A percentile compares a stretch with the other conserved stretches of the same genome.
These are phyloP conservation scores for Eunapius fragilis DNA, from an alignment of 37 sponge, comb jelly and placozoan genomes.

Conservation along the genomic window DNA sequence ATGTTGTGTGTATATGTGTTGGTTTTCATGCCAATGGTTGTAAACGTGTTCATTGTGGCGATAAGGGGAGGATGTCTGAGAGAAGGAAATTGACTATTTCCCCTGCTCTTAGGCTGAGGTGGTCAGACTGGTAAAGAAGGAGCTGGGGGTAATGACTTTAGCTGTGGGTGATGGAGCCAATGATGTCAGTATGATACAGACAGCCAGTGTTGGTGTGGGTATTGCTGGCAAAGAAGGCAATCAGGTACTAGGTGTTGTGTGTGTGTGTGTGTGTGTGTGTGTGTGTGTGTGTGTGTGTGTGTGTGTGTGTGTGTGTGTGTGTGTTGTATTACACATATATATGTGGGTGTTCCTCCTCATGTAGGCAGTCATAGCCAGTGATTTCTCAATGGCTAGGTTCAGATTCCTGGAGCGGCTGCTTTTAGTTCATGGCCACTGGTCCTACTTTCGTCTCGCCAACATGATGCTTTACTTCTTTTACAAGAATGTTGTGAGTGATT, in stretches of 20 bases:
- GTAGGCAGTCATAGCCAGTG: conserved; percentile 84
- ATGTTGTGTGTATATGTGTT: no score
- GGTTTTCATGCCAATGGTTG: no score
- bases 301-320: conserved; percentile 1
- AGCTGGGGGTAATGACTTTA: conserved; percentile 57
- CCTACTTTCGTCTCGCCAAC: conserved; percentile 67
- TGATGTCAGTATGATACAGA: conserved; percentile 95
- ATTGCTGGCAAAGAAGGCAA: conserved; percentile 79
- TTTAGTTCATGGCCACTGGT: conserved; percentile 92
- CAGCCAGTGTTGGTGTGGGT: conserved; percentile 86
- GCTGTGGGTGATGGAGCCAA: conserved; percentile 94
- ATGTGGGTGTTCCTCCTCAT: background rate
- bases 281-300: background rate
- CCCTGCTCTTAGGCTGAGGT: conserved; percentile 48
- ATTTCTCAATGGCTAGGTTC: conserved; percentile 85
- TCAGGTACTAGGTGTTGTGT: conserved; percentile 25
- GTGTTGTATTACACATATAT: background rate
- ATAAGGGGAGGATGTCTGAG: no score
- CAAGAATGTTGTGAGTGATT: conserved; percentile 76
- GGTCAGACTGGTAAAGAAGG: conserved; percentile 65
- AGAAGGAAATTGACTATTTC: background rate
- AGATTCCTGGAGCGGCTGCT: conserved; percentile 71
- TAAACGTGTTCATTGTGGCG: no score
- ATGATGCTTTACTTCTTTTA: conserved; percentile 88
- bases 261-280: background rate